Percentiles rank a stretch among this genome's conserved stretches.
Conservation (phyloP, 2,113 vertebrate genomes). For the Atherinomorus stipes region DNA sequence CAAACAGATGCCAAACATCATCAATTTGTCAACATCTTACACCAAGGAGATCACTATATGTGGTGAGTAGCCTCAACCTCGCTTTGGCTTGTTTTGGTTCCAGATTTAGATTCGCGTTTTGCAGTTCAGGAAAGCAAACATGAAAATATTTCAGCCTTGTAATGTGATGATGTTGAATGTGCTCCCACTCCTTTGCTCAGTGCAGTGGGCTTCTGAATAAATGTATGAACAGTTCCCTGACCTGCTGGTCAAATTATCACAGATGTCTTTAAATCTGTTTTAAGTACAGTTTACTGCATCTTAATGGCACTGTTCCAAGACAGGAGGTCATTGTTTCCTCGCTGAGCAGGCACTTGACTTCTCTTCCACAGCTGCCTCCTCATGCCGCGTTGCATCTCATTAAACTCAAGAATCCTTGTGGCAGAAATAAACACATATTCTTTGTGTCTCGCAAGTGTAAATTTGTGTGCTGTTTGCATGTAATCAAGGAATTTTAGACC, state of each 20-base stretch:
- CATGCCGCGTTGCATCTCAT: slow-evolving; percentile 54
- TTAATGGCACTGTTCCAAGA: slow-evolving; percentile 38
- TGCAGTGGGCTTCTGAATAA: neutral
- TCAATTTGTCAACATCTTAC: slow-evolving; percentile 87
- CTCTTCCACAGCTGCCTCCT: slow-evolving; percentile 47
- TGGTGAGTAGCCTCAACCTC: slow-evolving; percentile 35
- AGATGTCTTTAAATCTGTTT: slow-evolving; percentile 28
- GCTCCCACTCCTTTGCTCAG: too few species aligned
- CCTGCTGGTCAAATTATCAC: slow-evolving; percentile 13
- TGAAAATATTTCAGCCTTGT: neutral
- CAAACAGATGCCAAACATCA: slow-evolving; percentile 92
- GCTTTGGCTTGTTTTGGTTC: neutral
- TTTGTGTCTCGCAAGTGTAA: neutral
- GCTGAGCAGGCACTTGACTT: slow-evolving; percentile 71
- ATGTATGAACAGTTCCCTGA: slow-evolving; percentile 7
- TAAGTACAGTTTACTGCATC: slow-evolving; percentile 34
- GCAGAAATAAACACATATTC: slow-evolving; percentile 30
- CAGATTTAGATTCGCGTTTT: neutral
- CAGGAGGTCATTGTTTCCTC: slow-evolving; percentile 58
- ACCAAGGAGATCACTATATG: slow-evolving; percentile 88
- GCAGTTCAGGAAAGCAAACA: neutral
- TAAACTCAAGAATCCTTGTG: slow-evolving; percentile 61
- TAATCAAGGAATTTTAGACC: neutral
- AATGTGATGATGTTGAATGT: neutral
- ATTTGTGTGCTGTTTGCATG: neutral